Evolutionary conservation across 2,113 vertebrate species (phyloP), one percentile per base, ranked within the genome.

Genomic region (Hylia prasina): DNA sequence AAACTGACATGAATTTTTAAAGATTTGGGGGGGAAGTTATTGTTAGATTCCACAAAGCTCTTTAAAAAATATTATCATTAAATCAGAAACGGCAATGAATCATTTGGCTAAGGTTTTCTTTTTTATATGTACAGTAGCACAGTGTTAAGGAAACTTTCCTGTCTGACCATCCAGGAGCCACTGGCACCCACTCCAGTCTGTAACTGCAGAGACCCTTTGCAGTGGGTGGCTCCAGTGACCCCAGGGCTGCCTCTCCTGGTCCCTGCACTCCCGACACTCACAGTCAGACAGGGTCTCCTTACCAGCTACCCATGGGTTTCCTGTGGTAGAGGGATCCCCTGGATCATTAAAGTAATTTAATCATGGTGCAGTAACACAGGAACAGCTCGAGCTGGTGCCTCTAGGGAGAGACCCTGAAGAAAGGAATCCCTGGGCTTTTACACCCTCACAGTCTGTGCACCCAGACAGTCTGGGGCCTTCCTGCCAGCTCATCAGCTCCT

Each of bases 291-390:
- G 8, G 35, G 11, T 12, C 56, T 48, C 31, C 44, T 50, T 22
- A 42, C 17, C 12, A 12, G 21, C 42, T 20, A 80, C 5, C 4
- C 30, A 42, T 27, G 11, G 4, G 24, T 9, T 70, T 70, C 56
- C 73, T 40, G 54, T 0, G 0, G 6, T n/a, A 40, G 16, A 21
- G 24, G n/a, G n/a, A n/a, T n/a, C n/a, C n/a, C n/a, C 22, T 37
- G 21, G 13, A 57, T 57, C 42, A 40, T 28, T 27, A 57, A 48
- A 65, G 1, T 0, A 25, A 35, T 64, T 50, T 11, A 9, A 50
- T 65, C 5, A 11, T 7, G 50, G 25, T 23, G 44, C 58, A 42
- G 11, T 37, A 28, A 57, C 4, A 9, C 25, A 80, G 30, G 18
- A 64, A 48, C 30, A 56, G 30, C 40, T 63, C 2, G 0, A 79